Evolutionary conservation across 2,113 vertebrate species (phyloP).

Genomic region (Psephotus haematonotus): DNA sequence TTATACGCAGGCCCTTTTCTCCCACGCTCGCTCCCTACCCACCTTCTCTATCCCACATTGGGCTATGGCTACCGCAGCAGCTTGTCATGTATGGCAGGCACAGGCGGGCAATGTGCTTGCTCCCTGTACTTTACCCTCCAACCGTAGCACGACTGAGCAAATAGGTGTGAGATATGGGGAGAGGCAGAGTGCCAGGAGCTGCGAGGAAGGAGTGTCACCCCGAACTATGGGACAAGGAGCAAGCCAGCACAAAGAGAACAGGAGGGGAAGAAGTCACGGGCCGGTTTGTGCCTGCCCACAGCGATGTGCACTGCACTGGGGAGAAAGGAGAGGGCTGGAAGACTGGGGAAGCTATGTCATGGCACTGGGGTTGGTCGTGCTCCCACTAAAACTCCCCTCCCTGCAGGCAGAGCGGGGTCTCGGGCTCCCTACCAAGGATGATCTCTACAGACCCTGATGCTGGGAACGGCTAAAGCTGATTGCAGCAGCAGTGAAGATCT

Average conservation of each 20-base stretch:
- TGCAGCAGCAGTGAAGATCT: constrained; percentile 1
- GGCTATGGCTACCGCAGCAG: not conserved
- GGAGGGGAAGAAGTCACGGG: not conserved
- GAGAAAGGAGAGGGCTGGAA: not conserved
- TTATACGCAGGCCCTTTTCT: constrained; percentile 15
- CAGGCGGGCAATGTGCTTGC: not conserved
- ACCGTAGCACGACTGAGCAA: not conserved
- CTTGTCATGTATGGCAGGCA: not conserved
- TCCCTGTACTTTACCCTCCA: not conserved
- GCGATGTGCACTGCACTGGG: not conserved
- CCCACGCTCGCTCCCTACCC: not conserved
- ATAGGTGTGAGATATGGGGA: accelerated
- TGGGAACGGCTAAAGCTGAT: not conserved
- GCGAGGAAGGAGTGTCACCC: not conserved
- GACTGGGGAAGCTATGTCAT: not conserved
- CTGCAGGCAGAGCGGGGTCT: not conserved
- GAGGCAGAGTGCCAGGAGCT: not conserved
- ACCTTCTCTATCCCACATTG: not conserved
- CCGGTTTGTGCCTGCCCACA: not conserved
- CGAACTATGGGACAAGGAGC: not conserved
- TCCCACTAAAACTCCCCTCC: not conserved
- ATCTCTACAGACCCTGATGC: not conserved
- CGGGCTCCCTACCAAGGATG: not conserved
- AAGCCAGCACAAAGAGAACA: not conserved
- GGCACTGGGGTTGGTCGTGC: accelerated